phyloP scores from a whole-genome alignment of 2,888 invertebrate species.

The Dryocosmus kuriphilus region DNA sequence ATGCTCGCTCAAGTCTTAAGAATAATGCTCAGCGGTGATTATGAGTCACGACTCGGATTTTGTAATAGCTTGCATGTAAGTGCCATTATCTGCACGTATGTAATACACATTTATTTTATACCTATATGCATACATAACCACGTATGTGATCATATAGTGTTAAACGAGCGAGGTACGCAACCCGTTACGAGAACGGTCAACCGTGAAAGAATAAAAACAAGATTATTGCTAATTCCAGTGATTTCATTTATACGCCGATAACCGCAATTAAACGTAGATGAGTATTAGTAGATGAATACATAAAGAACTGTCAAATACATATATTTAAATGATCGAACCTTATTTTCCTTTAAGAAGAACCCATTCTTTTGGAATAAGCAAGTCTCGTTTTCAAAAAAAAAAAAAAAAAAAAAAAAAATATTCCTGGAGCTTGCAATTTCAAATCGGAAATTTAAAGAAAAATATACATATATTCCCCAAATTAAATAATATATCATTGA shows the following conservation, averaged over 20 bases:
- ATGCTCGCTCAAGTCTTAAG: slow-evolving; percentile 34
- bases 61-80: slow-evolving; percentile 59
- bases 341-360: background rate
- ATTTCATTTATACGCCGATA: slow-evolving; percentile 55
- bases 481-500: too few species aligned
- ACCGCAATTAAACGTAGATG: slow-evolving; percentile 34
- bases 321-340: background rate
- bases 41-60: slow-evolving; percentile 62
- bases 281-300: background rate
- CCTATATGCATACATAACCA: background rate
- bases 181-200: slow-evolving; percentile 53
- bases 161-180: slow-evolving; percentile 43
- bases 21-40: slow-evolving; percentile 54
- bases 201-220: slow-evolving; percentile 58
- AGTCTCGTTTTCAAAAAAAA: background rate
- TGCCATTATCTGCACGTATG: slow-evolving; percentile 68
- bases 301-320: background rate
- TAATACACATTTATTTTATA: slow-evolving; percentile 49
- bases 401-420: background rate
- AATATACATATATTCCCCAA: too few species aligned
- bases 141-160: slow-evolving; percentile 10
- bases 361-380: background rate
- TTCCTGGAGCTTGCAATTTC: background rate
- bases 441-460: too few species aligned
- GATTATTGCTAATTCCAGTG: slow-evolving; percentile 52